Evolutionary conservation across 2,888 invertebrate genomes (phyloP).

Genomic region (Deilephila elpenor): DNA sequence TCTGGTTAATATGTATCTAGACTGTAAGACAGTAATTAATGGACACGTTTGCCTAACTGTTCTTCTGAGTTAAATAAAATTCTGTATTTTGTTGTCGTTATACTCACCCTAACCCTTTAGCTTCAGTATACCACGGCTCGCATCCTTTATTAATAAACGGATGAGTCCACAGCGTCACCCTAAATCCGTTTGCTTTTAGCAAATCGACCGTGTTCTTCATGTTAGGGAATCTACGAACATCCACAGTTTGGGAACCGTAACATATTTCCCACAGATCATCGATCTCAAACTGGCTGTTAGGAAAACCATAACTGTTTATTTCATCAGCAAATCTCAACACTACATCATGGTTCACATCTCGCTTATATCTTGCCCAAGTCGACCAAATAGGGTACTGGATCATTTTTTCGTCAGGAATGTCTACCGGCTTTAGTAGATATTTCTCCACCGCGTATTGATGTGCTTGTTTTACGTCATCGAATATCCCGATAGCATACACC

Average conservation of each 20-base stretch:
- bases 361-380: conserved; percentile 86
- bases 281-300: conserved; percentile 85
- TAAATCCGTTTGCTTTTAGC: conserved; percentile 75
- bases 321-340: conserved; percentile 81
- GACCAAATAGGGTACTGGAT: conserved; percentile 87
- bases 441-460: conserved; percentile 86
- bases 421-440: conserved; percentile 84
- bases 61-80: not conserved
- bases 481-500: conserved; percentile 86
- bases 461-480: conserved; percentile 82
- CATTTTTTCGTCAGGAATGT: conserved; percentile 83
- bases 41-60: too few relatives aligned
- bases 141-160: conserved; percentile 86
- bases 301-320: conserved; percentile 77
- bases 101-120: conserved; percentile 73
- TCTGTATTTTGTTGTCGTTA: not conserved
- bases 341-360: conserved; percentile 77
- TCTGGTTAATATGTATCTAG: too few relatives aligned
- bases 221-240: conserved; percentile 80
- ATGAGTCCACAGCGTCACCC: conserved; percentile 87
- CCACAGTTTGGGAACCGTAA: conserved; percentile 85
- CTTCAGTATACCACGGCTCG: conserved; percentile 78
- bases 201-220: conserved; percentile 75
- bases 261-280: conserved; percentile 87
- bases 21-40: too few relatives aligned